Conservation (phyloP, 2,113 vertebrate genomes). For the Mionectes macconnelli region DNA sequence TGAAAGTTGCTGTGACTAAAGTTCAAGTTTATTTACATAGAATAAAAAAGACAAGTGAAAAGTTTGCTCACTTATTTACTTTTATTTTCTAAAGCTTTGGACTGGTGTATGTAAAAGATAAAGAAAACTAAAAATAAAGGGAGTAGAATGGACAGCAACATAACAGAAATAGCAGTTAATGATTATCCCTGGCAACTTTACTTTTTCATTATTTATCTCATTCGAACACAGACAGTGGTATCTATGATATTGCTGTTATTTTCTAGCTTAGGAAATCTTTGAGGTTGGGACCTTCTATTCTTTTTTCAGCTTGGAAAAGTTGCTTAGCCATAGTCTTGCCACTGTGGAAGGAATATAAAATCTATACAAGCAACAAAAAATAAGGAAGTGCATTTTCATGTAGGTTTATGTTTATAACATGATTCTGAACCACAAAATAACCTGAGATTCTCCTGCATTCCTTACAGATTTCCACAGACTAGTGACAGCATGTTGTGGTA, state of each 20-base stretch:
- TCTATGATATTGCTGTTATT: not conserved
- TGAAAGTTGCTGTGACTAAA: constrained; percentile 11
- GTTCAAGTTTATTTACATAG: constrained; percentile 34
- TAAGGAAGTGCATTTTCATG: not conserved
- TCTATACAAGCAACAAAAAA: not conserved
- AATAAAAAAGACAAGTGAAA: constrained; percentile 1
- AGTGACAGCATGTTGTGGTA: not conserved
- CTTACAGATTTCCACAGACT: not conserved
- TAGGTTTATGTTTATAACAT: not conserved
- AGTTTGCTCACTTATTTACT: not conserved
- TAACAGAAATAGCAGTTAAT: not conserved
- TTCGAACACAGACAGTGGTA: not conserved
- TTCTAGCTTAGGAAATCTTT: not conserved
- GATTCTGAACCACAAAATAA: not conserved
- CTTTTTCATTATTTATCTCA: not conserved
- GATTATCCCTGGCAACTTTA: not conserved
- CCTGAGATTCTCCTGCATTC: not conserved
- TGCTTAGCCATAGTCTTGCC: not conserved
- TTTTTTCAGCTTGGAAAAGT: not conserved
- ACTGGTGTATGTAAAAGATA: not conserved
- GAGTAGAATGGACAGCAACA: not conserved
- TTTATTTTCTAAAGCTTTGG: not conserved
- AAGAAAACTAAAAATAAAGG: not conserved
- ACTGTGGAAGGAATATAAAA: not conserved
- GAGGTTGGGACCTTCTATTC: not conserved